phyloP scores from a whole-genome alignment of 2,888 invertebrate genomes.

The Nomada lathburiana region DNA sequence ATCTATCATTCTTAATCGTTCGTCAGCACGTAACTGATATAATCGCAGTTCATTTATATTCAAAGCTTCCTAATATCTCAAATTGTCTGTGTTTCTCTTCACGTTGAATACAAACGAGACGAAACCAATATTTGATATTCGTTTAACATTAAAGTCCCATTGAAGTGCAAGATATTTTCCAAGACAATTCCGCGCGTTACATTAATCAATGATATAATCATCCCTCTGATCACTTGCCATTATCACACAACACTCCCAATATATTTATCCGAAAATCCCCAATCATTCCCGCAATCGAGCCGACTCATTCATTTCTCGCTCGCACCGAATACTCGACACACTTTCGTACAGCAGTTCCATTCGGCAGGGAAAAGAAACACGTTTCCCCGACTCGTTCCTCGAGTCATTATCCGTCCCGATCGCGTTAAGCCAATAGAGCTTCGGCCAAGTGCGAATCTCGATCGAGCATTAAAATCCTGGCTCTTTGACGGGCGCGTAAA shows the following conservation, averaged over 20 bases:
- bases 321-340: not conserved
- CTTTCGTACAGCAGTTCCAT: not conserved
- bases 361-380: not conserved
- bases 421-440: too few species aligned
- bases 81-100: too few species aligned
- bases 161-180: too few species aligned
- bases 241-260: not conserved
- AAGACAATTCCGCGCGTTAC: too few species aligned
- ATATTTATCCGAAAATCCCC: not conserved
- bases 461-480: slow-evolving; percentile 5
- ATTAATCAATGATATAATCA: too few species aligned
- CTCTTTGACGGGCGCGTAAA: slow-evolving; percentile 36
- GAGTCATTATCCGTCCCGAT: too few species aligned
- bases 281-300: not conserved
- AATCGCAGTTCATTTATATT: not conserved
- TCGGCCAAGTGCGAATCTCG: not conserved
- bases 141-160: too few species aligned
- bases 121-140: too few species aligned
- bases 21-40: not conserved
- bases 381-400: too few species aligned
- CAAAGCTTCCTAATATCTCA: too few species aligned
- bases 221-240: too few species aligned
- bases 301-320: not conserved
- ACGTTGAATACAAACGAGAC: too few species aligned
- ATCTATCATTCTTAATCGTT: not conserved